These are phyloP conservation scores for Antheraea assamensis DNA, from an alignment of 2,888 invertebrate genomes.

Conservation along the genomic window DNA sequence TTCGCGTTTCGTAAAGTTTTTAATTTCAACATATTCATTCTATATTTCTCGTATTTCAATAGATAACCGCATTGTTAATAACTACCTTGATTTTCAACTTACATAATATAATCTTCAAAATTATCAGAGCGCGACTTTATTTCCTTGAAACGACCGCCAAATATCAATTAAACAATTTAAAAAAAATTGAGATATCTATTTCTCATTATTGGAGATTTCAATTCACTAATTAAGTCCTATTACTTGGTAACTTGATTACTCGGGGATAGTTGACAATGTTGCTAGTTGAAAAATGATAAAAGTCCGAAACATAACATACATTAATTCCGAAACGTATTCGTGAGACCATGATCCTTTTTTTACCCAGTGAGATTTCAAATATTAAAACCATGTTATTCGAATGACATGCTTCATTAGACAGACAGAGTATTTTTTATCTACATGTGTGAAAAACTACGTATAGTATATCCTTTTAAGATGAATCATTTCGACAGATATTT, in stretches of 20 bases:
- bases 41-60: background rate
- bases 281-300: background rate
- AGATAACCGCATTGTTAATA: background rate
- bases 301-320: background rate
- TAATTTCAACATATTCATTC: background rate
- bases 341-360: background rate
- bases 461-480: background rate
- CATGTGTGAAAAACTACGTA: background rate
- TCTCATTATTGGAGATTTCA: background rate
- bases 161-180: background rate
- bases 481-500: background rate
- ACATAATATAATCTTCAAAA: conserved; percentile 4
- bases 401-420: background rate
- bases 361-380: background rate
- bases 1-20: background rate
- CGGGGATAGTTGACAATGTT: no score
- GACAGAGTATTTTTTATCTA: background rate
- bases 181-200: background rate
- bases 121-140: conserved; percentile 7
- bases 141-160: conserved; percentile 8
- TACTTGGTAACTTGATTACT: no score
- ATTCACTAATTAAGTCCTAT: background rate
- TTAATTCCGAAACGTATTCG: background rate
- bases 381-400: background rate
- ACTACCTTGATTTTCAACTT: background rate